These are phyloP conservation scores for Dasypus novemcinctus DNA, from an alignment of 2,113 vertebrate genomes.

Conservation along the genomic window DNA sequence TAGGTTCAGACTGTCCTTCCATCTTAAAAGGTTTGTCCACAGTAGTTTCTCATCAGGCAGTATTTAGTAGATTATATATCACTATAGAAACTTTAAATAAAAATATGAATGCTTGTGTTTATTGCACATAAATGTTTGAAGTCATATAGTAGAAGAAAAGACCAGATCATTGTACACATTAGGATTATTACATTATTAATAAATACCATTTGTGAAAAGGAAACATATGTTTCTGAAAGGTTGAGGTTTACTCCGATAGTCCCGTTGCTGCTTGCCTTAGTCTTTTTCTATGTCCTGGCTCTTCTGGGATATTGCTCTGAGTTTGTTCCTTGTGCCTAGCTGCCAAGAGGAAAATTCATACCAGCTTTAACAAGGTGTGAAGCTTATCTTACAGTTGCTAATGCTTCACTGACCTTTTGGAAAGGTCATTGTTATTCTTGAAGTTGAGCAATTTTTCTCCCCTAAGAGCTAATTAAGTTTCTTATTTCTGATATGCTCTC, in stretches of 20 bases:
- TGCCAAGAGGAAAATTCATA: slow-evolving; percentile 71
- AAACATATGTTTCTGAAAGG: not conserved
- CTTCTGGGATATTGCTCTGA: slow-evolving; percentile 35
- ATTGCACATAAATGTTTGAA: not conserved
- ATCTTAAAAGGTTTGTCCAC: not conserved
- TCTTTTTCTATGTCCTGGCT: slow-evolving; percentile 8
- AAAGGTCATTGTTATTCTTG: slow-evolving; percentile 54
- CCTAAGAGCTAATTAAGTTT: slow-evolving; percentile 68
- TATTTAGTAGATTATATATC: not conserved
- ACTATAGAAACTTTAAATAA: not conserved
- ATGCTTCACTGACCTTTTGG: slow-evolving; percentile 74
- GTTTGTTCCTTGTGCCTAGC: slow-evolving; percentile 44
- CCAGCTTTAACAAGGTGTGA: slow-evolving; percentile 71
- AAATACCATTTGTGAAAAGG: not conserved
- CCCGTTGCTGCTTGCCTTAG: not conserved
- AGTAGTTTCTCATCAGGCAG: not conserved
- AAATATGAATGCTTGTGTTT: not conserved
- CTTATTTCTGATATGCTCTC: slow-evolving; percentile 66
- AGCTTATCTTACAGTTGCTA: slow-evolving; percentile 73
- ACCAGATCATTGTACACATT: not conserved
- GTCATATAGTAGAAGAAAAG: not conserved
- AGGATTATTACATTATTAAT: not conserved
- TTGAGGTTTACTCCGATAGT: not conserved
- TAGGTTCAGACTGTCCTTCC: not conserved
- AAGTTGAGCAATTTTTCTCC: slow-evolving; percentile 66